Evolutionary conservation across 2,888 invertebrate genomes (phyloP).

Genomic region (Eupithecia insigniata): DNA sequence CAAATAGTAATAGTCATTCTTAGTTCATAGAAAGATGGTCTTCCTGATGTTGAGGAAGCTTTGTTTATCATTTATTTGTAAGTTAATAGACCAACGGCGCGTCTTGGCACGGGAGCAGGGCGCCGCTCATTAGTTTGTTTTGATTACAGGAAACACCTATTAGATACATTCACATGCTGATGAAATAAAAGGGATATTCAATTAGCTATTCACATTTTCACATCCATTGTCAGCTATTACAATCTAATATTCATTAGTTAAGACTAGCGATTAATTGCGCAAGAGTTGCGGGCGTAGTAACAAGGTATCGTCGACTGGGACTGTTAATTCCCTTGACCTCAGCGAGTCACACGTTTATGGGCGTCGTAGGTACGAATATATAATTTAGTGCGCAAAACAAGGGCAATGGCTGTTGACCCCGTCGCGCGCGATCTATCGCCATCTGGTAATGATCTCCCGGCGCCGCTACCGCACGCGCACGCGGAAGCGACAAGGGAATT

Average conservation of each 20-base stretch:
- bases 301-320: constrained; percentile 44
- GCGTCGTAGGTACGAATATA: constrained; percentile 60
- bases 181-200: constrained; percentile 27
- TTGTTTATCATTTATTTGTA: constrained; percentile 31
- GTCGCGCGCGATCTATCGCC: constrained; percentile 78
- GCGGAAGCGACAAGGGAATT: constrained; percentile 75
- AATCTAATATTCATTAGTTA: constrained; percentile 33
- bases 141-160: constrained; percentile 36
- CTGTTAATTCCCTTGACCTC: constrained; percentile 67
- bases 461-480: constrained; percentile 70
- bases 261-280: constrained; percentile 26
- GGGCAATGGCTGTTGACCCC: constrained; percentile 83
- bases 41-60: constrained; percentile 35
- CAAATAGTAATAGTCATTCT: constrained; percentile 4
- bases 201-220: constrained; percentile 29
- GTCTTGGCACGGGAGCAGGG: constrained; percentile 36
- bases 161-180: constrained; percentile 26
- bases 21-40: not conserved
- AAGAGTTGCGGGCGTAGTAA: constrained; percentile 25
- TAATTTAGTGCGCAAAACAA: constrained; percentile 80
- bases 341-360: constrained; percentile 53
- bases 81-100: constrained; percentile 28
- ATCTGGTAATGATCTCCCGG: constrained; percentile 82
- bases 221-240: constrained; percentile 34
- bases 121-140: constrained; percentile 33